Percentiles rank a stretch among this genome's conserved stretches.
phyloP scores from a whole-genome alignment of 2,888 invertebrate genomes.

The Ptychoptera albimana region DNA sequence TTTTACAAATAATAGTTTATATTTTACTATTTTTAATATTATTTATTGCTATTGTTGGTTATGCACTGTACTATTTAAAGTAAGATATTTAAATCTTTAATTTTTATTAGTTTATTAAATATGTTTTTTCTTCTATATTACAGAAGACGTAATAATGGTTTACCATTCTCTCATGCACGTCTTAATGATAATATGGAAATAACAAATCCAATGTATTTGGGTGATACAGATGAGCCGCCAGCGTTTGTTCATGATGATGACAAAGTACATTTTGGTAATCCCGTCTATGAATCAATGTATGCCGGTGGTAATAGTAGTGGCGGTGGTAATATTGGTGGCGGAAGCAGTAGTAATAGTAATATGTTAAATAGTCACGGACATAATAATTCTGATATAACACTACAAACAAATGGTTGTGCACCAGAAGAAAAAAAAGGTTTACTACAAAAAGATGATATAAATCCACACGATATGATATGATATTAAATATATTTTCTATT shows the following conservation, averaged over 20 bases:
- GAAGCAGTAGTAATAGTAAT: slow-evolving; percentile 1
- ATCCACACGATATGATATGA: slow-evolving; percentile 19
- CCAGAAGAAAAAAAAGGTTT: slow-evolving; percentile 39
- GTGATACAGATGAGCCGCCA: slow-evolving; percentile 50
- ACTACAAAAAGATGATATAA: slow-evolving; percentile 35
- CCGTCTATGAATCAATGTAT: slow-evolving; percentile 74
- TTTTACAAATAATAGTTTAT: slow-evolving; percentile 23
- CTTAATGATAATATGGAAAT: slow-evolving; percentile 75
- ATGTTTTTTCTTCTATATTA: slow-evolving; percentile 7
- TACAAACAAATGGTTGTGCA: slow-evolving; percentile 22
- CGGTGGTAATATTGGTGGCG: slow-evolving; percentile 3
- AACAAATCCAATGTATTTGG: slow-evolving; percentile 73
- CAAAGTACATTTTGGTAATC: slow-evolving; percentile 70
- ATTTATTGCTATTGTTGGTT: slow-evolving; percentile 22
- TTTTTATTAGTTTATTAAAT: background rate
- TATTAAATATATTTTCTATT: background rate
- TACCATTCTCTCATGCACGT: slow-evolving; percentile 60
- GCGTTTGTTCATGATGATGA: slow-evolving; percentile 38
- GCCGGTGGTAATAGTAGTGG: slow-evolving; percentile 24
- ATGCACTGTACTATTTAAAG: slow-evolving; percentile 29
- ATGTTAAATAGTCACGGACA: background rate
- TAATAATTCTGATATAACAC: slow-evolving; percentile 13
- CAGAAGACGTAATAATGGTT: slow-evolving; percentile 36
- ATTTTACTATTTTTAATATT: slow-evolving; percentile 21
- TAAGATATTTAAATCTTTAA: slow-evolving; percentile 18